Evolutionary conservation across 2,113 vertebrate genomes (phyloP), one percentile per base, ranked within the genome.

Genomic region (Pyxicephalus adspersus): DNA sequence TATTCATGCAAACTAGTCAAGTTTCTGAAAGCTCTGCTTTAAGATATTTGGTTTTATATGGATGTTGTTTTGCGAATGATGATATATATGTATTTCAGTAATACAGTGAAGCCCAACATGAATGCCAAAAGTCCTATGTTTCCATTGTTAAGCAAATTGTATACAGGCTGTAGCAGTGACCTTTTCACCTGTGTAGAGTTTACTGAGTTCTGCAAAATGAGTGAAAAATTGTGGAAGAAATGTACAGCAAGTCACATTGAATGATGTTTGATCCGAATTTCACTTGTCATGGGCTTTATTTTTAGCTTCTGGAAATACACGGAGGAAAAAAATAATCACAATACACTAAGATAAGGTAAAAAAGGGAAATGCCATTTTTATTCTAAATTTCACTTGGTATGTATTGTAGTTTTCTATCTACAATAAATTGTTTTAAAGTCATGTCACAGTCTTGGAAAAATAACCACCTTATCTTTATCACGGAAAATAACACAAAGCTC

Each of bases 401-500:
- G 60, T 79, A 66, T 22, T 74, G 61, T 75, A 66, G 29, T 82
- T 57, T 52, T 28, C 51, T 51, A 66, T 52, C 34, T 64, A 17
- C 63, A 75, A 75, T 75, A 66, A 54, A 74, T 75, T 75, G 61
- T 57, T 75, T 65, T 82, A 52, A 65, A 71, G 31, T 45, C 57
- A 70, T 71, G 34, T 80, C 22, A 57, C 45, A 58, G 50, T 73
- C n/a, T 68, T 34, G 73, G 50, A 64, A 64, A 73, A 65, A 82
- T 65, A 82, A 74, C 50, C 34, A 64, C 52, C 61, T 75, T 82
- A 65, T 75, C 70, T 66, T 74, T 75, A 57, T 66, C 23, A 82
- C 20, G 19, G 58, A 71, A 68, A 66, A 54, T 70, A 79, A 79
- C 54, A 81, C 68, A 74, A 72, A 57, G 79, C 68, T 74, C 68